Evolutionary conservation across 2,113 vertebrate species (phyloP), one percentile per base, ranked within the genome.

Genomic region (Opisthocomus hoazin): DNA sequence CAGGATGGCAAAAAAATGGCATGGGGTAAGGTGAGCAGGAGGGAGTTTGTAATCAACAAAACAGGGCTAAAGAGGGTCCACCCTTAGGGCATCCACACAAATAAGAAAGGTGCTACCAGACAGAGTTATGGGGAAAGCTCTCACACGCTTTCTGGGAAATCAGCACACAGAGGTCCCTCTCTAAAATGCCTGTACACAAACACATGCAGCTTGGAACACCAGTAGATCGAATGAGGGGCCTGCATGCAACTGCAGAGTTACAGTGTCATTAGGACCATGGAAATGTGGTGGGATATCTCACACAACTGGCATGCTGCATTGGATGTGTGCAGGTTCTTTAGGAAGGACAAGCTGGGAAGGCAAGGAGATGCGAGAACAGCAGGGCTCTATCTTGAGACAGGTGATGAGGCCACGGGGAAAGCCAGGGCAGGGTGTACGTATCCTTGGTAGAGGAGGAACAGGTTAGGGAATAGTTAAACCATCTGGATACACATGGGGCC

Each of bases 161-260:
- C 23, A 71, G 30, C 8, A 7, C 0, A 0, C 0, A 2, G 4
- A 8, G 1, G 4, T 50, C 18, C 15, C 2, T 2, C n/a, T 73
- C 58, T 61, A 37, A 71, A 66, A 37, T 2, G 4, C 12, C 39
- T 2, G 0, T 24, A 56, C 17, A n/a, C 12, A 24, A 58, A 36
- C 0, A 3, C 5, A 18, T 0, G 1, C 4, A 2, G 5, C 1
- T 0, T n/a, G 10, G 18, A 27, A 8, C 16, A 34, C 2, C 2
- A 56, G 17, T 26, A 57, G 37, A 34, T 70, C 56, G 19, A 36
- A 23, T 18, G 41, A 60, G 16, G 22, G 5, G 5, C 54, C 17
- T 21, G 2, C 12, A 9, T 22, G 20, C 5, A 3, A 2, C 12
- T 56, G 32, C 14, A 23, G 34, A 58, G 16, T 41, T 66, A 13